Percentiles rank a stretch among this genome's conserved stretches.
These are phyloP conservation scores for Tenebrosternarchus preto DNA, from an alignment of 2,113 vertebrate species.

Conservation along the genomic window DNA sequence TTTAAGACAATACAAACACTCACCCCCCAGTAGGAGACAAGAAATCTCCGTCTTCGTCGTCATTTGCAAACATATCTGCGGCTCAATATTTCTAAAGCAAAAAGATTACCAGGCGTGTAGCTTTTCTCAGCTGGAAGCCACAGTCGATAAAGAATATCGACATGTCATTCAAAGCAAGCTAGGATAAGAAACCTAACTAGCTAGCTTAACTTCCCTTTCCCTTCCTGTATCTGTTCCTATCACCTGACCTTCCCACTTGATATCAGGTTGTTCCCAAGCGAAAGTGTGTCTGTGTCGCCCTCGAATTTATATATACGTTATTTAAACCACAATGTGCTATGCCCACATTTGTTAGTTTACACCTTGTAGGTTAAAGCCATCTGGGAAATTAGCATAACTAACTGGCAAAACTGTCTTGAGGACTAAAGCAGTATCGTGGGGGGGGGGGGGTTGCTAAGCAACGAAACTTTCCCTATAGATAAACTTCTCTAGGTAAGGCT, in stretches of 20 bases:
- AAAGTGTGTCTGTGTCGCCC: neutral
- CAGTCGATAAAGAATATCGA: neutral
- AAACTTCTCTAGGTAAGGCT: neutral
- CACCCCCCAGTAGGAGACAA: slow-evolving; percentile 87
- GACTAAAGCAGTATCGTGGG: neutral
- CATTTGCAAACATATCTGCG: slow-evolving; percentile 79
- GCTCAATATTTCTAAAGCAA: neutral
- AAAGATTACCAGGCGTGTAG: neutral
- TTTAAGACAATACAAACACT: slow-evolving; percentile 53
- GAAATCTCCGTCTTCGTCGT: slow-evolving; percentile 90
- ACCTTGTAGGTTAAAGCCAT: too few relatives aligned
- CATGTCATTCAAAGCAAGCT: neutral
- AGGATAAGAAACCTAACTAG: neutral
- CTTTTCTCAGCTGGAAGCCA: neutral
- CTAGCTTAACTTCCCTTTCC: slow-evolving; percentile 23
- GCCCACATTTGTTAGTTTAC: neutral
- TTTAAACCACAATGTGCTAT: too few relatives aligned
- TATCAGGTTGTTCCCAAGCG: neutral
- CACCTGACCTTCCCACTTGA: slow-evolving; percentile 53
- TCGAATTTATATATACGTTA: neutral
- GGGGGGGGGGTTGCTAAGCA: slow-evolving; percentile 43
- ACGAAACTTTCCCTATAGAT: slow-evolving; percentile 18
- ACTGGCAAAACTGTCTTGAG: neutral
- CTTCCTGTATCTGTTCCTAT: slow-evolving; percentile 47
- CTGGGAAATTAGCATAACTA: neutral